These are phyloP conservation scores for Alcedo quadribrachys DNA, from an alignment of 2,797 vertebrate species.

Conservation along the genomic window DNA sequence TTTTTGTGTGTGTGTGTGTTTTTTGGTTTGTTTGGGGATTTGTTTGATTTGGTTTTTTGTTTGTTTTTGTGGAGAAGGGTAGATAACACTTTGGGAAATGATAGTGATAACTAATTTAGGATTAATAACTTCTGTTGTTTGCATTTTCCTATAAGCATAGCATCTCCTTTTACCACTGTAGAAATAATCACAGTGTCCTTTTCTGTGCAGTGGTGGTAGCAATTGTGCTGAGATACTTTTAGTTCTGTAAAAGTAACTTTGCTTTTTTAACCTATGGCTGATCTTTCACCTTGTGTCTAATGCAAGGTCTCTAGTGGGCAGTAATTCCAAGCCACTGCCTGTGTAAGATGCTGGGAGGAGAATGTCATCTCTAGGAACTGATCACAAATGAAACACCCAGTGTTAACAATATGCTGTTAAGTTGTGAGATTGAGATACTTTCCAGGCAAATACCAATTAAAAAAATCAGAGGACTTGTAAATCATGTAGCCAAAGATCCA, in stretches of 20 bases:
- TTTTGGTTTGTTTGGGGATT: too few species aligned
- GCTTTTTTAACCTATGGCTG: neutral
- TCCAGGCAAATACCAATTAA: neutral
- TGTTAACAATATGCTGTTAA: neutral
- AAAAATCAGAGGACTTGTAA: neutral
- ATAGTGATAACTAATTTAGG: neutral
- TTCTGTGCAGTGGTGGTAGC: neutral
- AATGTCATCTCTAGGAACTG: neutral
- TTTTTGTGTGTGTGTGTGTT: too few species aligned
- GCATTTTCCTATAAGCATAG: neutral
- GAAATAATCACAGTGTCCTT: neutral
- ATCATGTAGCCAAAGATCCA: neutral
- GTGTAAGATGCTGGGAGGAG: neutral
- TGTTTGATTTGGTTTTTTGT: too few species aligned
- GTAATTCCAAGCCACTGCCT: neutral
- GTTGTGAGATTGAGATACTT: accelerated
- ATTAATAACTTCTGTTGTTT: neutral
- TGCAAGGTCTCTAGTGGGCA: neutral
- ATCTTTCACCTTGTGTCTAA: neutral
- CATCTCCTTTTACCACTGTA: neutral
- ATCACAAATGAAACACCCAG: neutral
- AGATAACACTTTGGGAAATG: neutral
- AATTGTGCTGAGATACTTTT: neutral
- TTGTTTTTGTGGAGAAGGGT: neutral
- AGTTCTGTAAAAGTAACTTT: neutral